Base-by-base conservation (phyloP, 2,888 invertebrate species). In the Microplitis manilae region DNA sequence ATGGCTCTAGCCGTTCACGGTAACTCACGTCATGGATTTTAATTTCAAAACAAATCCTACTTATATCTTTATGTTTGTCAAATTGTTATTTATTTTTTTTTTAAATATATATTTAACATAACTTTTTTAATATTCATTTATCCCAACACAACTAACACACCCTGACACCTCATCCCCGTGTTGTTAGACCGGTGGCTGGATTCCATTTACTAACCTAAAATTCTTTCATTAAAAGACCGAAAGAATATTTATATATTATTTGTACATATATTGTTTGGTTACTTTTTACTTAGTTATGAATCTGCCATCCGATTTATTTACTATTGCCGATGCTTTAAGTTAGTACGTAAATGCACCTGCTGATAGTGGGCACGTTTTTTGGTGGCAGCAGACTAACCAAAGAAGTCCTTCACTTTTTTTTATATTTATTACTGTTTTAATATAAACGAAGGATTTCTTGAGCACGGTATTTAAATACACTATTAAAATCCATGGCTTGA, bases 1-100 rank as follows among this genome's bases (percentile, higher is more conserved):
- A 86, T 90, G 90, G 90, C 89, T 90, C 85, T 90, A 90, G 88
- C 88, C 87, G 84, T 84, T 86, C 87, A 90, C 90, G 89, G 90
- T 90, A 90, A 90, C 90, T 89, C 90, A 88, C 86, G 88, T 88
- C 90, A 90, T 90, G 89, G 89, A 89, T 89, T 90, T 90, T 88
- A 87, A 86, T 80, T 83, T 82, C 80, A 77, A 79, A 79, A 68
- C 73, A 79, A 50, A 65, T n/a, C 20, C 13, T 13, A 13, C 13
- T 50, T 13, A 50, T 50, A 8, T 13, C 13, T 50, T 50, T 50
- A 50, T 50, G 50, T 50, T 73, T 13, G 15, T 60, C 15, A n/a
- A 39, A 17, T 39, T 72, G 9, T 20, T 62, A 17, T 62, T 17
- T 62, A 15, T 64, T 7, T 64, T 20, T 64, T 64, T 20, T 17